Percentiles rank a stretch among this genome's conserved stretches.
Evolutionary conservation across 1,140 invertebrate species (phyloP).

Genomic region (Trialeurodes vaporariorum): DNA sequence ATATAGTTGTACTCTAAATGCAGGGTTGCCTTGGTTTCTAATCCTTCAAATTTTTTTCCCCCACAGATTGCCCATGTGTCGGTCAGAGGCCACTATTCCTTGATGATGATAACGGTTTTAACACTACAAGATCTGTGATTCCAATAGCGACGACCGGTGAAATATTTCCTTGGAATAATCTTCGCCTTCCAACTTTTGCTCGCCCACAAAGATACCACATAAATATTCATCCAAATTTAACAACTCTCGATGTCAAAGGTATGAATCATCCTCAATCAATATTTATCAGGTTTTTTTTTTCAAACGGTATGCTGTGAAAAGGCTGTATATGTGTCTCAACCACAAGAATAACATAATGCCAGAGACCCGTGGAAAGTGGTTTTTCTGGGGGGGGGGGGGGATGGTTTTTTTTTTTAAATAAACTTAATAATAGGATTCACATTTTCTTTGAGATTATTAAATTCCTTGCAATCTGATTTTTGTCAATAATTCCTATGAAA

Average conservation of each 20-base stretch:
- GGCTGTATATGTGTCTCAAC: neutral
- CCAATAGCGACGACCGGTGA: conserved; percentile 57
- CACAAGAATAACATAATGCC: neutral
- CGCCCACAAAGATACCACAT: conserved; percentile 77
- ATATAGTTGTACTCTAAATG: too few relatives aligned
- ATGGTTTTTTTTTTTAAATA: too few relatives aligned
- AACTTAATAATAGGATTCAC: too few relatives aligned
- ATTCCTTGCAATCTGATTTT: too few relatives aligned
- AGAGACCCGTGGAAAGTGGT: too few relatives aligned
- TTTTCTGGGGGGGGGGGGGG: too few relatives aligned
- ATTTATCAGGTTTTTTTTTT: neutral
- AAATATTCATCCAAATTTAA: conserved; percentile 86
- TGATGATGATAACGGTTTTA: conserved; percentile 43
- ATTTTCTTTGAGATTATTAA: too few relatives aligned
- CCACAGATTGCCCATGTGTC: conserved; percentile 55
- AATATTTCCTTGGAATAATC: conserved; percentile 79
- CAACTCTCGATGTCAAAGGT: conserved; percentile 78
- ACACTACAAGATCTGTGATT: conserved; percentile 37
- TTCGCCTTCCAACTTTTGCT: conserved; percentile 67
- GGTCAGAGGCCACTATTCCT: conserved; percentile 50
- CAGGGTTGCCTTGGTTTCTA: too few relatives aligned
- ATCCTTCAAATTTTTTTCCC: too few relatives aligned
- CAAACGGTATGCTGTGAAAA: neutral
- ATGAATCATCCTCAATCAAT: conserved; percentile 9
- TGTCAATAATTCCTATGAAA: too few relatives aligned